A percentile compares a stretch with the other conserved stretches of the same genome.
Evolutionary conservation across 2,888 invertebrate species (phyloP).

Genomic region (Diloba caeruleocephala): DNA sequence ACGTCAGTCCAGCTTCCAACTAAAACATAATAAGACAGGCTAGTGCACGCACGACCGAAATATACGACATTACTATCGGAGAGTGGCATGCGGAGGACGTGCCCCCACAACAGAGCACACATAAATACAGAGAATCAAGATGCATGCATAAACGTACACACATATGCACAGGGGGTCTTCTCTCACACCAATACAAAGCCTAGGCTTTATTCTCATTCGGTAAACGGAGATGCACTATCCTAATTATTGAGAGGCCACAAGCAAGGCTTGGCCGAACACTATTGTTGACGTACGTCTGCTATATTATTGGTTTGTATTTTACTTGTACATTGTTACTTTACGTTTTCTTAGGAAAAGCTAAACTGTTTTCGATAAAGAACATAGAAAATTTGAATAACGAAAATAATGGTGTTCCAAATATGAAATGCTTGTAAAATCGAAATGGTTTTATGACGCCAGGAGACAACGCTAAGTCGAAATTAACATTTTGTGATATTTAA

Average conservation of each 20-base stretch:
- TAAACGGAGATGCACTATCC: constrained; percentile 91
- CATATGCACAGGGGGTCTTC: constrained; percentile 62
- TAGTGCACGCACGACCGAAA: constrained; percentile 74
- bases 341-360: constrained; percentile 12
- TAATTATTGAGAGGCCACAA: constrained; percentile 83
- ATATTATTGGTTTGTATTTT: constrained; percentile 58
- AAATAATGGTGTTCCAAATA: not conserved
- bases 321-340: constrained; percentile 10
- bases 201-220: constrained; percentile 87
- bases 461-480: too few species aligned
- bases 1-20: constrained; percentile 29
- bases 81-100: constrained; percentile 76
- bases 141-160: constrained; percentile 67
- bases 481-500: too few species aligned
- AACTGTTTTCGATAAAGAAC: not conserved
- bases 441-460: too few species aligned
- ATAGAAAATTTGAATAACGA: too few species aligned
- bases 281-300: constrained; percentile 65
- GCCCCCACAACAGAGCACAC: constrained; percentile 66
- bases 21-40: constrained; percentile 74
- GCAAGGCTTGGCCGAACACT: constrained; percentile 62
- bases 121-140: constrained; percentile 78
- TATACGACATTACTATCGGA: constrained; percentile 80
- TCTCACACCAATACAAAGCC: constrained; percentile 75
- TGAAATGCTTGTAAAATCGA: too few species aligned